Base-by-base conservation (phyloP, 2,888 invertebrate genomes). In the Clusia tigrina region DNA sequence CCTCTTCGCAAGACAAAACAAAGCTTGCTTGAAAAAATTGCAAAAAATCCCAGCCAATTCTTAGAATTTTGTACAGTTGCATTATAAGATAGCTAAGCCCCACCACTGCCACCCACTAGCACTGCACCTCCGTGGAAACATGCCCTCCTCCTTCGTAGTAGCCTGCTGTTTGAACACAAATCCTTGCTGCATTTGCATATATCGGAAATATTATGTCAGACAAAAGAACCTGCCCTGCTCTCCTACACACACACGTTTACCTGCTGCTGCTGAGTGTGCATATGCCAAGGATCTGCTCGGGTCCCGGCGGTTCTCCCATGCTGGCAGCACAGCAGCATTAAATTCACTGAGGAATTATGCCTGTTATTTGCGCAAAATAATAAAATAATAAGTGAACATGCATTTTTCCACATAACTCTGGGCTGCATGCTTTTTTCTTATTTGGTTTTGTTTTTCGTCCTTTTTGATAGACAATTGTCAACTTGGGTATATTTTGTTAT, bases 181-280 rank as follows among this genome's bases (percentile, higher is more conserved):
- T 20, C 22, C 48, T 22, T 48, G 32, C 12, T 15, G 48, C 48
- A 48, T 48, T 20, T 54, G 48, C 42, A 42, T 60, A 60, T 63
- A 63, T 63, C 63, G 63, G 63, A 63, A 63, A 63, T 63, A 60
- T 63, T 60, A 63, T 58, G 56, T 52, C 48, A 63, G 60, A 63
- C 63, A 63, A 63, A 63, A 60, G 63, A 38, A 63, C 60, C 59
- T n/a, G n/a, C n/a, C n/a, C n/a, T n/a, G n/a, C n/a, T n/a, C n/a
- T n/a, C n/a, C n/a, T n/a, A n/a, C 60, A 56, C 53, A 63, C 53
- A 53, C 63, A 58, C 53, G 53, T 37, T 46, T 38, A 26, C 26
- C 38, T 55, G 5, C 20, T 3, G 18, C 48, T n/a, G 20, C 24
- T 38, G 24, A 52, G n/a, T 53, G 22, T 1, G 2, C 32, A 24